A percentile compares a stretch with the other conserved stretches of the same genome.
These are phyloP conservation scores for Collichthys lucidus DNA, from an alignment of 2,113 vertebrate species.

Conservation along the genomic window DNA sequence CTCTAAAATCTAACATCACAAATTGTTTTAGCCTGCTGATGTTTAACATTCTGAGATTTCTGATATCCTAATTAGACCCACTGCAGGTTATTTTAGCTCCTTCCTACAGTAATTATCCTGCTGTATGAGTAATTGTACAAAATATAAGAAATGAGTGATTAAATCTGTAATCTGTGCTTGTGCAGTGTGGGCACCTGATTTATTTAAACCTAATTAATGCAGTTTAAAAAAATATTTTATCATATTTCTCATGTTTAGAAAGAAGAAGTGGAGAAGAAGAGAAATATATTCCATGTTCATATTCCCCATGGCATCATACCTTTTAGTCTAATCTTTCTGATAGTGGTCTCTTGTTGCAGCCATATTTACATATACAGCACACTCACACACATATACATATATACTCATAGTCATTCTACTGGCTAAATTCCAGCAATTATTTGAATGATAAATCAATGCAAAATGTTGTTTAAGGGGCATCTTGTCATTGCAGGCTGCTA, in stretches of 20 bases:
- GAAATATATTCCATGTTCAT: background rate
- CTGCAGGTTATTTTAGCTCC: constrained; percentile 7
- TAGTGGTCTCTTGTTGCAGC: background rate
- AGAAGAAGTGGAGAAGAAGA: too few relatives aligned
- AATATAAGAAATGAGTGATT: constrained; percentile 8
- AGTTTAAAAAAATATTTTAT: background rate
- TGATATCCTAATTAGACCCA: constrained; percentile 29
- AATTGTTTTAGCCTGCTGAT: background rate
- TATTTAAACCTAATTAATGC: constrained; percentile 8
- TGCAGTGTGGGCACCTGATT: background rate
- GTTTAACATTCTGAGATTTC: background rate
- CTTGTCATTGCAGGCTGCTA: background rate
- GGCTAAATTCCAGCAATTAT: too few relatives aligned
- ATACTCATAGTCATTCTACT: too few relatives aligned
- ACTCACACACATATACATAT: too few relatives aligned
- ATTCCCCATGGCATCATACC: background rate
- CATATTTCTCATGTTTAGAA: background rate
- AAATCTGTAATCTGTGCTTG: background rate
- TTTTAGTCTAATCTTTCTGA: background rate
- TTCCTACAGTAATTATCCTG: constrained; percentile 19
- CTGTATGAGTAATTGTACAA: background rate
- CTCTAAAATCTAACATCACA: background rate
- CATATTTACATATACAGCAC: background rate
- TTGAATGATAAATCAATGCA: too few relatives aligned
- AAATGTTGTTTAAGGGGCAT: too few relatives aligned